A percentile compares a stretch with the other conserved stretches of the same genome.
These are phyloP conservation scores for Oophaga pumilio DNA, from an alignment of 2,113 vertebrate species.

Conservation along the genomic window DNA sequence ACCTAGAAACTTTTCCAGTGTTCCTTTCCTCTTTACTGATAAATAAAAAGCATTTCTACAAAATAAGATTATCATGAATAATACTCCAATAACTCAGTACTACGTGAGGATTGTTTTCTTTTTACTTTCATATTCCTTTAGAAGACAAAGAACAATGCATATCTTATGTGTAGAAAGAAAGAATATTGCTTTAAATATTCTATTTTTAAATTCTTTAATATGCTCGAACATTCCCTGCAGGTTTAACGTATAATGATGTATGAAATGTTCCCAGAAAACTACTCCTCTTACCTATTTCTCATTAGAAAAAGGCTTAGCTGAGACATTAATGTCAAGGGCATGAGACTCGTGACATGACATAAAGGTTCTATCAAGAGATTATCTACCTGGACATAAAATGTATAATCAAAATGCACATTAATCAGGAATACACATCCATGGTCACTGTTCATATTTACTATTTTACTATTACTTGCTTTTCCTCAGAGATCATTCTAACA, in stretches of 20 bases:
- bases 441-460: neutral
- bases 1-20: neutral
- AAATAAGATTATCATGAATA: neutral
- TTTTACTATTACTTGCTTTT: slow-evolving; percentile 16
- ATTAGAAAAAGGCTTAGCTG: slow-evolving; percentile 53
- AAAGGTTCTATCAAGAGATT: slow-evolving; percentile 46
- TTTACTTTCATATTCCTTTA: neutral
- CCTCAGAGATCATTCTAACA: neutral
- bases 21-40: neutral
- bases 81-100: neutral
- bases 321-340: slow-evolving; percentile 58
- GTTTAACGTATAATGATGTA: slow-evolving; percentile 55
- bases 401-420: slow-evolving; percentile 54
- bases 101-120: neutral
- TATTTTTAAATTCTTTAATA: slow-evolving; percentile 50
- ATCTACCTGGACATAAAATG: slow-evolving; percentile 48
- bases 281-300: slow-evolving; percentile 54
- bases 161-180: slow-evolving; percentile 8
- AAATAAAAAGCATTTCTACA: neutral
- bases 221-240: slow-evolving; percentile 45
- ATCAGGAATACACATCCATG: slow-evolving; percentile 35
- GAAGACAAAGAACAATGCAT: neutral
- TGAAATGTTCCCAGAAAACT: slow-evolving; percentile 55
- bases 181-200: slow-evolving; percentile 20
- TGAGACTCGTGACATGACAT: slow-evolving; percentile 47